phyloP scores from a whole-genome alignment of 2,888 invertebrate genomes.

The Melanostoma mellinum region DNA sequence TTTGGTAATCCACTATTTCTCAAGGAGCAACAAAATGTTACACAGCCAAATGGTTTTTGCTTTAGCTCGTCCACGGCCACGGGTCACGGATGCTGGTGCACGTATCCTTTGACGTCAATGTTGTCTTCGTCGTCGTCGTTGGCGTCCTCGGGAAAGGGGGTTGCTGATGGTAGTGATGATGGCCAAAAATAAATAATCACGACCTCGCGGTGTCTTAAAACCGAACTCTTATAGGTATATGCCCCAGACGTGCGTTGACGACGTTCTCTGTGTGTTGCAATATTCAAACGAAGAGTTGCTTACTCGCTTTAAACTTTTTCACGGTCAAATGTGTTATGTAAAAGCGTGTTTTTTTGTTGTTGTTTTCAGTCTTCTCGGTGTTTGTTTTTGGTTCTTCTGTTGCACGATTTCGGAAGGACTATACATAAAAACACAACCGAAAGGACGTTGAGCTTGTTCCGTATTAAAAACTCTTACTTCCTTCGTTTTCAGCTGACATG shows the following conservation, averaged over 20 bases:
- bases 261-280: conserved; percentile 4
- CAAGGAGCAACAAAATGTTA: conserved; percentile 79
- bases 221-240: conserved; percentile 7
- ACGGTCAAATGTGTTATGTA: conserved; percentile 70
- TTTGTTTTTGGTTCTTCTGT: conserved; percentile 63
- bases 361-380: conserved; percentile 17
- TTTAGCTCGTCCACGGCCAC: conserved; percentile 76
- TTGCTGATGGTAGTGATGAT: not conserved
- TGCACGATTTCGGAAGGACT: conserved; percentile 55
- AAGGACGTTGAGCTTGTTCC: conserved; percentile 47
- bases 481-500: conserved; percentile 28
- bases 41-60: conserved; percentile 78
- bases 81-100: conserved; percentile 55
- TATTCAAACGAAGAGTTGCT: conserved; percentile 13
- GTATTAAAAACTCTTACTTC: conserved; percentile 20
- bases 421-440: conserved; percentile 57
- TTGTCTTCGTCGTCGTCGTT: too few relatives aligned
- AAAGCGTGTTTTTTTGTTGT: conserved; percentile 36
- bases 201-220: conserved; percentile 19
- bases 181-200: not conserved
- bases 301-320: conserved; percentile 55
- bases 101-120: conserved; percentile 21
- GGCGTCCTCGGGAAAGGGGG: too few relatives aligned
- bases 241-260: not conserved
- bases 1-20: conserved; percentile 78